A percentile compares a stretch with the other conserved stretches of the same genome.
Evolutionary conservation across 1,140 invertebrate species (phyloP).

Genomic region (Potamilus streckersoni): DNA sequence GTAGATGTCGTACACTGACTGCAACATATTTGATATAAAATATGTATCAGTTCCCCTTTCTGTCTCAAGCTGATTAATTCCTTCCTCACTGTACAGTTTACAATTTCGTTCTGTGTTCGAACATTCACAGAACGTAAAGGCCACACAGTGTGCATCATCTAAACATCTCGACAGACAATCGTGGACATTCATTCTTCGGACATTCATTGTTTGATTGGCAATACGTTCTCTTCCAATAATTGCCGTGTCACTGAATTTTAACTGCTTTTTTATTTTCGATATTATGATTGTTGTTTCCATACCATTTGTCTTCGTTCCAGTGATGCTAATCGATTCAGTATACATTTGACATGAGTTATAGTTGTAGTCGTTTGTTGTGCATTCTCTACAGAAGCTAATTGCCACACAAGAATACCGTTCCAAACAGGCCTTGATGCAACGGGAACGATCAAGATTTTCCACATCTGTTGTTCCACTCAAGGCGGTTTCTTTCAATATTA

Average conservation of each 20-base stretch:
- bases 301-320: neutral
- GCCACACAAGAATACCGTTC: slow-evolving; percentile 1
- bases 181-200: neutral
- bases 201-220: neutral
- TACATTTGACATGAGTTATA: slow-evolving; percentile 9
- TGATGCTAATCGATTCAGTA: neutral
- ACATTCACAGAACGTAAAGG: slow-evolving; percentile 1
- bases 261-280: neutral
- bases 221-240: slow-evolving; percentile 1
- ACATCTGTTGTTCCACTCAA: neutral
- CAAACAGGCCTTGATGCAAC: slow-evolving; percentile 7
- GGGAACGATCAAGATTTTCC: neutral
- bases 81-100: slow-evolving; percentile 8
- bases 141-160: slow-evolving; percentile 7
- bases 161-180: slow-evolving; percentile 6
- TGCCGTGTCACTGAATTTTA: neutral
- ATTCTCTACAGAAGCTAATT: slow-evolving; percentile 5
- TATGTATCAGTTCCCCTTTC: neutral
- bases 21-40: slow-evolving; percentile 4
- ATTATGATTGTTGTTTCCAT: neutral
- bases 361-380: neutral
- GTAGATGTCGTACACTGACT: no score
- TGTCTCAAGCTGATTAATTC: neutral
- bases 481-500: slow-evolving; percentile 8
- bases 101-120: slow-evolving; percentile 3